A percentile compares a stretch with the other conserved stretches of the same genome.
phyloP scores from a whole-genome alignment of 2,888 invertebrate species.

The Copidosoma aretas region DNA sequence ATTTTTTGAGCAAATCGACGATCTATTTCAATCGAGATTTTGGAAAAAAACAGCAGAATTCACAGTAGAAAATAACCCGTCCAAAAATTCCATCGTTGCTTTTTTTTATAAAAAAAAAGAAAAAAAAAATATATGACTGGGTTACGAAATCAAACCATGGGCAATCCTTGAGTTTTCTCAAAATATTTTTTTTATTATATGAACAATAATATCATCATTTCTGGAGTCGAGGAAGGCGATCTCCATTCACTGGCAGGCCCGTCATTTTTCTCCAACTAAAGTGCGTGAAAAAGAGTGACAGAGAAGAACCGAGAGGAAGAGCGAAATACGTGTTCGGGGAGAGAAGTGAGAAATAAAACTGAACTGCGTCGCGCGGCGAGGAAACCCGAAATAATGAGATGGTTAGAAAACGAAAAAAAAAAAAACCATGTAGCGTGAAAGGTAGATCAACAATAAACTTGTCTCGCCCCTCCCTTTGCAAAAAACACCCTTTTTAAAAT shows the following conservation, averaged over 20 bases:
- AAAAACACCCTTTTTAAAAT: no score
- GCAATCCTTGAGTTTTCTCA: slow-evolving; percentile 41
- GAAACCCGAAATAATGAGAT: neutral
- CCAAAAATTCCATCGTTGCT: no score
- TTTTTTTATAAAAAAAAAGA: no score
- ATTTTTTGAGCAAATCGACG: no score
- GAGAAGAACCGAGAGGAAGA: slow-evolving; percentile 24
- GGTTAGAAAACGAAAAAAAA: neutral
- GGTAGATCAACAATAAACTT: no score
- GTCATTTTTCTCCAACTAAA: slow-evolving; percentile 29
- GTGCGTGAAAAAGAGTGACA: slow-evolving; percentile 1
- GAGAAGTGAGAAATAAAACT: neutral
- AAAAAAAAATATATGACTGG: no score
- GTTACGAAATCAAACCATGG: slow-evolving; percentile 4
- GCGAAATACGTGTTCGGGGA: neutral
- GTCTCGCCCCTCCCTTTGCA: no score
- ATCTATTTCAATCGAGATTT: no score
- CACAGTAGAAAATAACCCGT: no score
- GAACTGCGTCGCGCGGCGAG: neutral
- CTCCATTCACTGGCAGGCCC: slow-evolving; percentile 48
- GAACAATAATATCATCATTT: slow-evolving; percentile 52
- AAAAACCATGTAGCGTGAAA: neutral
- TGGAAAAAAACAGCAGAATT: no score
- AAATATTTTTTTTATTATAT: slow-evolving; percentile 56
- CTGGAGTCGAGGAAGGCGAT: slow-evolving; percentile 37